Conservation (phyloP, 2,888 invertebrate genomes). For the Helicoverpa assulta region DNA sequence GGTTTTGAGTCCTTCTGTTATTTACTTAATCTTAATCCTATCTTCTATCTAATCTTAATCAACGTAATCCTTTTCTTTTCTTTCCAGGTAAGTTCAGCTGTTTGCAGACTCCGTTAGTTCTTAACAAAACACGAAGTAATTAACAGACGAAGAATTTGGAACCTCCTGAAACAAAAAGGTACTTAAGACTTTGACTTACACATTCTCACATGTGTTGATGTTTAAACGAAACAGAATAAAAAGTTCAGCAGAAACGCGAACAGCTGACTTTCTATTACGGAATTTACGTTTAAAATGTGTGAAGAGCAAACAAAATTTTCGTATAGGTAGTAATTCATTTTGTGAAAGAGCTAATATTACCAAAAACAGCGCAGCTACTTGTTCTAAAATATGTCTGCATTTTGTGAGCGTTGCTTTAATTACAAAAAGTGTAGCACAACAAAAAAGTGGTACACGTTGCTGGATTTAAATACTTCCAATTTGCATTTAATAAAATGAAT, state of each 20-base stretch:
- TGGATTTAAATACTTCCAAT: conserved; percentile 27
- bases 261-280: conserved; percentile 16
- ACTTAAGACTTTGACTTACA: conserved; percentile 37
- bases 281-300: conserved; percentile 1
- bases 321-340: not conserved
- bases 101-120: conserved; percentile 37
- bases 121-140: conserved; percentile 29
- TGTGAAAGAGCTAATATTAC: not conserved
- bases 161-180: conserved; percentile 35
- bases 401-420: conserved; percentile 2
- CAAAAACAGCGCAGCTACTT: not conserved
- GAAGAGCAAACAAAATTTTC: not conserved
- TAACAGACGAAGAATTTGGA: conserved; percentile 16
- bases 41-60: too few species aligned
- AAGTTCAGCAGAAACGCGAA: conserved; percentile 24
- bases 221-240: conserved; percentile 12
- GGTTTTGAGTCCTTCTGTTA: conserved; percentile 4
- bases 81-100: conserved; percentile 61
- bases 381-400: conserved; percentile 4
- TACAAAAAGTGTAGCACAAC: conserved; percentile 5
- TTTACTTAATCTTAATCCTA: too few species aligned
- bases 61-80: conserved; percentile 45
- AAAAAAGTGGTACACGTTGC: conserved; percentile 9
- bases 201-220: conserved; percentile 15
- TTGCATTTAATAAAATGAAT: conserved; percentile 31